Percentiles rank a stretch among this genome's conserved stretches.
These are phyloP conservation scores for Empis stercorea DNA, from an alignment of 2,888 invertebrate species.

Conservation along the genomic window DNA sequence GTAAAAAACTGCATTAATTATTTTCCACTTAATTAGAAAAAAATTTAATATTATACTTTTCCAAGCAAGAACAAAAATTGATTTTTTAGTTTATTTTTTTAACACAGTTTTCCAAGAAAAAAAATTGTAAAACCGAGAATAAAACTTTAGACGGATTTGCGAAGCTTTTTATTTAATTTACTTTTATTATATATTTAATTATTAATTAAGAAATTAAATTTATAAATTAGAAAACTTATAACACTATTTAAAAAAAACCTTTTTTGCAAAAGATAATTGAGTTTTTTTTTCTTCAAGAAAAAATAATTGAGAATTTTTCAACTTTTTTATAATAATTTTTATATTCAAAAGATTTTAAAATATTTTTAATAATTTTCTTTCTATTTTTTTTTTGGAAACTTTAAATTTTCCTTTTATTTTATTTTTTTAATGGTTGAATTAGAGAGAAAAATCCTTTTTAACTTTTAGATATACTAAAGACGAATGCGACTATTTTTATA, in stretches of 20 bases:
- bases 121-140: slow-evolving; percentile 27
- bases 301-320: not conserved
- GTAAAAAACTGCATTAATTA: no score
- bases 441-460: not conserved
- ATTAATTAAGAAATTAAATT: slow-evolving; percentile 3
- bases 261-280: no score
- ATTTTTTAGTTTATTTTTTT: no score
- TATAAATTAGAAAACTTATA: not conserved
- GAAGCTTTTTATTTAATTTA: slow-evolving; percentile 15
- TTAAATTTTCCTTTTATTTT: not conserved
- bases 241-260: slow-evolving; percentile 1
- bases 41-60: no score
- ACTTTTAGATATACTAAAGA: not conserved
- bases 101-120: no score
- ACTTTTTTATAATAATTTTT: not conserved
- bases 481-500: not conserved
- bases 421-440: not conserved
- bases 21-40: no score
- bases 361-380: not conserved
- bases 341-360: no score
- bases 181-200: not conserved
- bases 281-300: not conserved
- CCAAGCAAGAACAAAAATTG: no score
- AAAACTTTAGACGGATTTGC: slow-evolving; percentile 39
- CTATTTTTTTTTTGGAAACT: not conserved